These are phyloP conservation scores for Phyllotreta cruciferae DNA, from an alignment of 2,888 invertebrate genomes.

Conservation along the genomic window DNA sequence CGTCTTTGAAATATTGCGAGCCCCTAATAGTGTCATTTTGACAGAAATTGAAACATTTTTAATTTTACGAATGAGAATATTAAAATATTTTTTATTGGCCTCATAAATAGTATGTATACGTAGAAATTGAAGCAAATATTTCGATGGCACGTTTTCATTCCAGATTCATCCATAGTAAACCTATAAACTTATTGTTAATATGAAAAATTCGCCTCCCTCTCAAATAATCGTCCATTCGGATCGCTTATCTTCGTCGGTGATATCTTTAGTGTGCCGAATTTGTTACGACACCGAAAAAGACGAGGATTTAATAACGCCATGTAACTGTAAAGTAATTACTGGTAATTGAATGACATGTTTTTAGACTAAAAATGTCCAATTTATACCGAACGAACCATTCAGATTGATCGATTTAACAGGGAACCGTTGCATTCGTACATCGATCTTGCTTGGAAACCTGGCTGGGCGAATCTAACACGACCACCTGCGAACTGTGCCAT, in stretches of 20 bases:
- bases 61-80: not conserved
- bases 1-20: too few relatives aligned
- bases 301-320: conserved; percentile 61
- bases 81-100: not conserved
- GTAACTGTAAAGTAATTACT: conserved; percentile 61
- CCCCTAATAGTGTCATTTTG: too few relatives aligned
- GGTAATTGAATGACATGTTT: conserved; percentile 7
- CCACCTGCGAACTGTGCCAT: conserved; percentile 76
- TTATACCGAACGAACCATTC: not conserved
- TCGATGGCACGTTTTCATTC: not conserved
- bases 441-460: conserved; percentile 77
- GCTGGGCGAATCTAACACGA: conserved; percentile 76
- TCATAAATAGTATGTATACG: too few relatives aligned
- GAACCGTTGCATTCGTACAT: conserved; percentile 77
- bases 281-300: conserved; percentile 62
- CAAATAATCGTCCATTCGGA: not conserved
- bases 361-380: not conserved
- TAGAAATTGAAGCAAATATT: too few relatives aligned
- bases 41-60: not conserved
- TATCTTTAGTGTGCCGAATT: conserved; percentile 60
- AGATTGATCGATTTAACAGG: conserved; percentile 59
- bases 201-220: not conserved
- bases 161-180: conserved; percentile 1
- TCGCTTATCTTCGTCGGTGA: conserved; percentile 43
- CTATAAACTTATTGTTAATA: not conserved